phyloP scores from a whole-genome alignment of 2,888 invertebrate genomes.

The Chrysina gloriosa region DNA sequence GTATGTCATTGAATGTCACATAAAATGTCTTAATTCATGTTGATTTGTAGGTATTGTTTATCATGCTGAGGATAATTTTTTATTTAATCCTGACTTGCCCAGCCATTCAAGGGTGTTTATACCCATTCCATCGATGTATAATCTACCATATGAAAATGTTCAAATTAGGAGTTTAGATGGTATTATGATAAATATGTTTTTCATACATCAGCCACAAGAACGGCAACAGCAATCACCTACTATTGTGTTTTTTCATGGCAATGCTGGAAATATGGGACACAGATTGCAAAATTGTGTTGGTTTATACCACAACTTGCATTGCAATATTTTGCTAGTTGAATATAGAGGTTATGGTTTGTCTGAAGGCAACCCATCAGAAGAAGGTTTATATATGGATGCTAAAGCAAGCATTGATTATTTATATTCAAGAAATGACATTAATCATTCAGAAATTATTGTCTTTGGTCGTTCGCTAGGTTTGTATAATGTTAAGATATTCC shows the following conservation, averaged over 20 bases:
- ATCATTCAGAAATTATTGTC: constrained; percentile 84
- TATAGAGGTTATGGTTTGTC: constrained; percentile 96
- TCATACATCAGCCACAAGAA: constrained; percentile 79
- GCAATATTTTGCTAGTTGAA: constrained; percentile 93
- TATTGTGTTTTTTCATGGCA: constrained; percentile 92
- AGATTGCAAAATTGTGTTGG: constrained; percentile 89
- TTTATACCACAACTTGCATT: constrained; percentile 82
- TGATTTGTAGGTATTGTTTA: constrained; percentile 79
- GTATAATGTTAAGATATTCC: constrained; percentile 22
- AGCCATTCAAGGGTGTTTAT: constrained; percentile 89
- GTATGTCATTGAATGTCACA: constrained; percentile 64
- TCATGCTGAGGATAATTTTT: constrained; percentile 84
- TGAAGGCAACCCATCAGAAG: constrained; percentile 87
- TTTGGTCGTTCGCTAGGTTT: constrained; percentile 90
- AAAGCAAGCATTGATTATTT: constrained; percentile 89
- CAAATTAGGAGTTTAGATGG: constrained; percentile 82
- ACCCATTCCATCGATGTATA: constrained; percentile 86
- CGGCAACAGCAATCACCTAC: constrained; percentile 81
- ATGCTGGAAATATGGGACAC: constrained; percentile 97
- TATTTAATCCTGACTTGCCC: constrained; percentile 92
- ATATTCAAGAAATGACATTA: constrained; percentile 83
- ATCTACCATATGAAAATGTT: constrained; percentile 87
- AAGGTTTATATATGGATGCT: constrained; percentile 89
- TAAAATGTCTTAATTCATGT: constrained; percentile 8
- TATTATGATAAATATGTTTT: constrained; percentile 82